Base-by-base conservation (phyloP, 1,140 invertebrate species). In the Drosophila ambigua region DNA sequence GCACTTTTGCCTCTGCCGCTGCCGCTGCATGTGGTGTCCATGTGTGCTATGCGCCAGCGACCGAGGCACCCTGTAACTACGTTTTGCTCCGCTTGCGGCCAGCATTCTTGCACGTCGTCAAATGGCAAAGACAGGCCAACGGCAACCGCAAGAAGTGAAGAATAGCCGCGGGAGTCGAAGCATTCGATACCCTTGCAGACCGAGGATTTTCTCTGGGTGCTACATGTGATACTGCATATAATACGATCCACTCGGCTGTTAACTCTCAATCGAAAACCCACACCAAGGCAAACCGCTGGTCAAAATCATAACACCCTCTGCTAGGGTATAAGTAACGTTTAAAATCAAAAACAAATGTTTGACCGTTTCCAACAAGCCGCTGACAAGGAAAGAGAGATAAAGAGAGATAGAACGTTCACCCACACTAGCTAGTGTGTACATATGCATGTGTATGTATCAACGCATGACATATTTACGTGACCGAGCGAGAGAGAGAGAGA, bases 381-480 rank as follows among this genome's bases (percentile, higher is more conserved):
- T 35, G 16, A 2, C 43, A 6, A 6, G 20, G 4, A 24, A 31
- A 23, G 6, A 61, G 53, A 51, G 50, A 49, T 13, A 48, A 24
- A 31, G 50, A 26, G 39, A 20, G 35, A 60, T n/a, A 20, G 43
- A 43, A 61, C 62, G 46, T 63, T 72, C 72, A 61, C 46, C 62
- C 66, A 84, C 67, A 87, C 73, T 58, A 67, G 65, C 73, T 51
- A 39, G 4, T 39, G 7, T 7, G 6, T 28, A 28, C 20, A 20
- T 20, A 2, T 20, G 20, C 2, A 20, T 20, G 20, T 7, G 5
- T 28, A 28, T 28, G 26, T 28, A 13, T 39, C 63, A 66, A 41
- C 43, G 72, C 31, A 55, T 85, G 80, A 77, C 80, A 84, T 72
- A 85, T 76, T 84, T 84, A 87, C 81, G 82, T 87, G 81, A 72